Base-by-base conservation (phyloP, 2,797 vertebrate genomes). In the Gallinago nigripennis region DNA sequence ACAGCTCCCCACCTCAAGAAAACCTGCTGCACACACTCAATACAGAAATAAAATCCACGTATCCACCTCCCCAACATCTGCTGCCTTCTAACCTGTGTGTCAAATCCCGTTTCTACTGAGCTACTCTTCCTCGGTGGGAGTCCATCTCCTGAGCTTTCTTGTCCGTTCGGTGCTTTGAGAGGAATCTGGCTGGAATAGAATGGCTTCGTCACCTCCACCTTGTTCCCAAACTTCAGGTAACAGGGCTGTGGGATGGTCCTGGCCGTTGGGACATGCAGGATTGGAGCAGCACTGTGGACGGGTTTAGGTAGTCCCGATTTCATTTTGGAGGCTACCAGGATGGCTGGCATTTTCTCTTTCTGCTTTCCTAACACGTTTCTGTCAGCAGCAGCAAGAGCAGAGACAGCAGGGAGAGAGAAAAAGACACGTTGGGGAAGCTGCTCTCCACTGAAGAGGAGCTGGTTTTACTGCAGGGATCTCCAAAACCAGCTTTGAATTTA, bases 301-400 rank as follows among this genome's bases (percentile, higher is more conserved):
- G 99, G 99, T 98, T 99, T 99, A 70, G 99, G 99, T 95, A 99
- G 99, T 98, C 99, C 99, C 18, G 99, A 99, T 98, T 99, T 99
- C 99, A 99, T 99, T 97, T 99, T 99, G 97, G 99, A 98, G 97
- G 98, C 98, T 96, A 99, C 98, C 97, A 99, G 98, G 98, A 99
- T 99, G 97, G 99, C 98, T 98, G 99, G 99, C 99, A 99, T 99
- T 98, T 99, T 99, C 98, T 97, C 97, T 94, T 97, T 97, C 93
- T 96, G 97, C 95, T 98, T 97, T 97, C 97, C 96, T 94, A 97
- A 97, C 97, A 98, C 97, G 97, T 97, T 97, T 97, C 96, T 96
- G 96, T 97, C 94, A 92, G 96, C 96, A 96, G 97, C 96, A 84
- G 97, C 94, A 97, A 94, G 48, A 93, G 97, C 96, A 96, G 97